Percentiles rank a stretch among this genome's conserved stretches.
phyloP scores from a whole-genome alignment of 2,888 invertebrate species.

The Branchellion lobata region DNA sequence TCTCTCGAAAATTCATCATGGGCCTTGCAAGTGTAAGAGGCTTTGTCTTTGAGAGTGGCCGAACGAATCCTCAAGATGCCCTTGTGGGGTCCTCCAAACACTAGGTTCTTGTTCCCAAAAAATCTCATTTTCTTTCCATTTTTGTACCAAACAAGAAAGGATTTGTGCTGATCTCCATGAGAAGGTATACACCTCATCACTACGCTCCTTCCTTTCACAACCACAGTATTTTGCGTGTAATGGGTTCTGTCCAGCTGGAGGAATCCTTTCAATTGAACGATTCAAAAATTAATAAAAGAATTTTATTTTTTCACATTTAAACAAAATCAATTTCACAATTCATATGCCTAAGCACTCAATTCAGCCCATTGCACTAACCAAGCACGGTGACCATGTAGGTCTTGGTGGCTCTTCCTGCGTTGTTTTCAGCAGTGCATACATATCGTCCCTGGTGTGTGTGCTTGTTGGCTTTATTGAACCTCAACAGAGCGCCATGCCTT shows the following conservation, averaged over 20 bases:
- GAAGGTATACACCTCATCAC: background rate
- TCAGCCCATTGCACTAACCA: too few relatives aligned
- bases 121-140: background rate
- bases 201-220: background rate
- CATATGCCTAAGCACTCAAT: too few relatives aligned
- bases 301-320: too few relatives aligned
- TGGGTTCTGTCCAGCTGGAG: background rate
- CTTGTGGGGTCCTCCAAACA: background rate
- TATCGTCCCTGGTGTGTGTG: too few relatives aligned
- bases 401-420: too few relatives aligned
- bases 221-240: background rate
- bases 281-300: too few relatives aligned
- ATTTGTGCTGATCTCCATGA: background rate
- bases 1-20: background rate
- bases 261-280: background rate
- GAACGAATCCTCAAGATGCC: background rate
- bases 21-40: background rate
- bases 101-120: background rate
- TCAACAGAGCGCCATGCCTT: too few relatives aligned
- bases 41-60: background rate
- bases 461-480: too few relatives aligned
- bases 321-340: too few relatives aligned
- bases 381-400: too few relatives aligned
- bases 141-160: background rate
- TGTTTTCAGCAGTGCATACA: too few relatives aligned